Percentiles rank a stretch among this genome's conserved stretches.
Conservation (phyloP, 30 jellyfish, hydroid and myxozoan genomes). For the Aurelia coerulea region DNA sequence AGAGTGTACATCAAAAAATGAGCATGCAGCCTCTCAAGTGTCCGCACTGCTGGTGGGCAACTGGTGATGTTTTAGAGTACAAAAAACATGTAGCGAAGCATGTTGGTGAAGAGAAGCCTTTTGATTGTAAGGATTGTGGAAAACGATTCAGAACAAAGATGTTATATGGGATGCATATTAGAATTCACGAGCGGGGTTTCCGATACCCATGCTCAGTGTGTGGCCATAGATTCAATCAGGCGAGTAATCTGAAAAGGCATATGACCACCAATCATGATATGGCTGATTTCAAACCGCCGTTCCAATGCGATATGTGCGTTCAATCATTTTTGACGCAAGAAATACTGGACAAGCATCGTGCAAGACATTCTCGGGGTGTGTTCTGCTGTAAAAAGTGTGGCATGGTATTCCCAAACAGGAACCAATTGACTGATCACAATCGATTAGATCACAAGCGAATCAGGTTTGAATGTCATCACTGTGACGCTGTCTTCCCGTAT, state of each 20-base stretch:
- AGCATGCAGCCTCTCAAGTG: background rate
- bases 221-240: constrained; percentile 24
- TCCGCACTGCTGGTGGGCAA: constrained; percentile 50
- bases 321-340: constrained; percentile 1
- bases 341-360: constrained; percentile 3
- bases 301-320: constrained; percentile 16
- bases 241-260: constrained; percentile 4
- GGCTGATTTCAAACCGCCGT: background rate
- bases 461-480: too few species aligned
- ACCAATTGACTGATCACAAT: too few species aligned
- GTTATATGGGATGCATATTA: background rate
- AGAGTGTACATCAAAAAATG: constrained; percentile 22
- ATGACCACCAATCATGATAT: background rate
- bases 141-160: background rate
- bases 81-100: constrained; percentile 24
- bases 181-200: constrained; percentile 5
- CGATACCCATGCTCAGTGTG: background rate
- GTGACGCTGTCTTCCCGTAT: too few species aligned
- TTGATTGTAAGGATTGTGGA: constrained; percentile 15
- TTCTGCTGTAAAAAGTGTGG: background rate
- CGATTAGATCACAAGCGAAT: too few species aligned
- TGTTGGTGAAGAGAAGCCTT: constrained; percentile 13
- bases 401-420: too few species aligned
- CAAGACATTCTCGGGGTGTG: background rate
- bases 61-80: background rate